Evolutionary conservation across 2,797 vertebrate species (phyloP), one percentile per base, ranked within the genome.

Genomic region (Clarias pachynema): DNA sequence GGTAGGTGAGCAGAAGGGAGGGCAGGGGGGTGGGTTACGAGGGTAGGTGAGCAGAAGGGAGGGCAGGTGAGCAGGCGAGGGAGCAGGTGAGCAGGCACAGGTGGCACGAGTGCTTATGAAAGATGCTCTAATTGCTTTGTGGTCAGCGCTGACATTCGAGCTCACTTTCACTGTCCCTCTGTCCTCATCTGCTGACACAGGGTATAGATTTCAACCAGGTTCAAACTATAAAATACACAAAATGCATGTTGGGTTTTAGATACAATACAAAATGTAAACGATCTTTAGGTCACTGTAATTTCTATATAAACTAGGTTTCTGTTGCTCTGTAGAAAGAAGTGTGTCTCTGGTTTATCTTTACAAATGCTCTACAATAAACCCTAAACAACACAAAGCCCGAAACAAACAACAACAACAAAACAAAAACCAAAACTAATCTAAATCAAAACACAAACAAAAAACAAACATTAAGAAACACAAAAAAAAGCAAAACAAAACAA

Each of bases 121-220:
- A 89, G 85, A 84, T 79, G 57, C 34, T 79, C 84, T 89, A 86
- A 89, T 88, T 88, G 89, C 87, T 88, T 84, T 84, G 87, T 82
- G 87, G 87, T 87, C 80, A 82, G 84, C 49, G n/a, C 70, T 86
- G 89, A 87, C 84, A 87, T 87, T 86, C 84, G 84, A 89, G 86
- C 86, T 62, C 86, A 78, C 72, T 73, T 82, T 85, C 80, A 65
- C 73, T 84, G 80, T 68, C 63, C 68, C 24, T 34, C 68, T 31
- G 84, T 60, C 81, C 57, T 49, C 70, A 56, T 56, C 72, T 56
- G 72, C 24, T 56, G 15, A 74, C 72, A 56, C 49, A 9, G 22
- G 44, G 29, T 15, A 44, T 72, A n/a, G 22, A 24, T 12, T 44
- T 37, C 44, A 34, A 15, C 9, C 56, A 78, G 18, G n/a, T 29